These are phyloP conservation scores for Diploptera punctata DNA, from an alignment of 2,888 invertebrate species.

Conservation along the genomic window DNA sequence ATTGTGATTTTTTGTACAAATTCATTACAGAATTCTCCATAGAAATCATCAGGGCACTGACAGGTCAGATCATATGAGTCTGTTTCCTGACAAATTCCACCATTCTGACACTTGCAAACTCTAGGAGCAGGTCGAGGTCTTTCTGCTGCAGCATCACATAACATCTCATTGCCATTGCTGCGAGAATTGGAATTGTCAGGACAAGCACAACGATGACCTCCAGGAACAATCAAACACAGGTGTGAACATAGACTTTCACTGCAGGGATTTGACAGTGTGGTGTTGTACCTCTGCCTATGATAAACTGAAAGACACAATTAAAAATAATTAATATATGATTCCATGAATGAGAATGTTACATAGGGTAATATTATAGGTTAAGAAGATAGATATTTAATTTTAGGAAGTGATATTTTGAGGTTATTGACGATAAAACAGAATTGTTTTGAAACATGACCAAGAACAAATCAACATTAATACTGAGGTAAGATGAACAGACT, in stretches of 20 bases:
- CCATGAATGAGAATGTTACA: too few species aligned
- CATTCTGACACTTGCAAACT: slow-evolving; percentile 86
- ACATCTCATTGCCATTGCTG: slow-evolving; percentile 64
- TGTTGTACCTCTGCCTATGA: slow-evolving; percentile 84
- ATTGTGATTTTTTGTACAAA: slow-evolving; percentile 65
- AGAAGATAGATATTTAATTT: too few species aligned
- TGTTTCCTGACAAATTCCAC: slow-evolving; percentile 51
- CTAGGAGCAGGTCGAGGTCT: slow-evolving; percentile 74
- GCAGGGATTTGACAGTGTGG: slow-evolving; percentile 72
- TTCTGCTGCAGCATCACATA: slow-evolving; percentile 87
- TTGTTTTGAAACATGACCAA: too few species aligned
- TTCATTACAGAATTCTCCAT: slow-evolving; percentile 76
- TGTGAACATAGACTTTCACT: slow-evolving; percentile 82
- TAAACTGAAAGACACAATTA: slow-evolving; percentile 68
- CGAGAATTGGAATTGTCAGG: slow-evolving; percentile 72
- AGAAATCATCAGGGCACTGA: slow-evolving; percentile 73
- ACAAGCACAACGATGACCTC: slow-evolving; percentile 88
- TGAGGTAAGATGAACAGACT: too few species aligned
- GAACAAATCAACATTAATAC: too few species aligned
- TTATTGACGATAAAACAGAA: too few species aligned
- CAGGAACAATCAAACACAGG: slow-evolving; percentile 89
- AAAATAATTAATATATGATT: too few species aligned
- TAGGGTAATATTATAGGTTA: too few species aligned
- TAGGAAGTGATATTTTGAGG: too few species aligned
- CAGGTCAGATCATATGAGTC: slow-evolving; percentile 62